These are phyloP conservation scores for Melanostoma scalare DNA, from an alignment of 2,888 invertebrate species.

Conservation along the genomic window DNA sequence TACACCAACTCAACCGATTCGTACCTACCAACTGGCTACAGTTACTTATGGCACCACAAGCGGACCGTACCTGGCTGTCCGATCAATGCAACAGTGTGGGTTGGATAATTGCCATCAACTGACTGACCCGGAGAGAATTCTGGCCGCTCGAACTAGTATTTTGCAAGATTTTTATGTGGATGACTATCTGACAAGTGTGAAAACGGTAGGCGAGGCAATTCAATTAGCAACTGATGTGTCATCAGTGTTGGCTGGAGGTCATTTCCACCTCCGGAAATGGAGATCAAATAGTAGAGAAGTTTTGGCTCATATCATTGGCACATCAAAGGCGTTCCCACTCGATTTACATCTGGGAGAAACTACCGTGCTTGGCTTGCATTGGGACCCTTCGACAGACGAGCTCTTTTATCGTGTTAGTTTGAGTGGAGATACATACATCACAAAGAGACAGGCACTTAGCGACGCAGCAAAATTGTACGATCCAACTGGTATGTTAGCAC, in stretches of 20 bases:
- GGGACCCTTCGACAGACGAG: neutral
- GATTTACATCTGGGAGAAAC: neutral
- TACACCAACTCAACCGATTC: too few species aligned
- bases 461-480: neutral
- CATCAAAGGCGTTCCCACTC: neutral
- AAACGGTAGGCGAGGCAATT: neutral
- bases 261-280: slow-evolving; percentile 33
- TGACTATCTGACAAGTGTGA: slow-evolving; percentile 8
- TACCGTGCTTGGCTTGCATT: neutral
- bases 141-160: too few species aligned
- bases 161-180: slow-evolving; percentile 9
- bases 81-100: slow-evolving; percentile 1
- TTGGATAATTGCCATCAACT: slow-evolving; percentile 5
- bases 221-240: slow-evolving; percentile 2
- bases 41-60: neutral
- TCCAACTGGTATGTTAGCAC: slow-evolving; percentile 9
- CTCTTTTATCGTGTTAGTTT: slow-evolving; percentile 11
- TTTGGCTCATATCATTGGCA: neutral
- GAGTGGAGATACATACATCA: neutral
- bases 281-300: slow-evolving; percentile 5
- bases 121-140: too few species aligned
- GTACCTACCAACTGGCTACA: too few species aligned
- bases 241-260: too few species aligned
- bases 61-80: slow-evolving; percentile 8
- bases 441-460: neutral